A percentile compares a stretch with the other conserved stretches of the same genome.
phyloP scores from a whole-genome alignment of 2,888 invertebrate genomes.

The Rhagonycha fulva region DNA sequence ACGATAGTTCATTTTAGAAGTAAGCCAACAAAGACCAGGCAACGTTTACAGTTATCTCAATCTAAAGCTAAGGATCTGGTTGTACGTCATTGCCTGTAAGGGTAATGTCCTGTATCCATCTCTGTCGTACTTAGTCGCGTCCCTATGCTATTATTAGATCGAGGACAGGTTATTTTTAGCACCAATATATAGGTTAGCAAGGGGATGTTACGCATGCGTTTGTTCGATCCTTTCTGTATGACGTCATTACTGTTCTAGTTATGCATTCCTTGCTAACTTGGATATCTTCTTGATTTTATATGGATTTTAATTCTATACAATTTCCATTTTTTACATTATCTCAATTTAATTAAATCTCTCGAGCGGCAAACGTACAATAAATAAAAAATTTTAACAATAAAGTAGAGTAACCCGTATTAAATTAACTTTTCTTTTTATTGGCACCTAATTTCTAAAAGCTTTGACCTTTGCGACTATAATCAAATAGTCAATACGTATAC shows the following conservation, averaged over 20 bases:
- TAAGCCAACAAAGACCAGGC: constrained; percentile 17
- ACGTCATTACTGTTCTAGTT: constrained; percentile 63
- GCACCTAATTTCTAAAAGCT: background rate
- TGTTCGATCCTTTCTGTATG: constrained; percentile 43
- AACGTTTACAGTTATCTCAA: constrained; percentile 23
- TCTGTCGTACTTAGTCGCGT: constrained; percentile 45
- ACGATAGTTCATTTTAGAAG: constrained; percentile 1
- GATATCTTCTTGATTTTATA: constrained; percentile 45
- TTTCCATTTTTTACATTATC: background rate
- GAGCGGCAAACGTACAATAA: background rate
- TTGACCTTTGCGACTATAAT: background rate
- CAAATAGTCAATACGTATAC: background rate
- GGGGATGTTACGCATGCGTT: constrained; percentile 47
- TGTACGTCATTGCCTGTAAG: constrained; percentile 34
- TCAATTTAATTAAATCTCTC: background rate
- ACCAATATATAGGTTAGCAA: constrained; percentile 51
- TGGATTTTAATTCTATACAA: background rate
- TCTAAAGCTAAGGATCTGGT: constrained; percentile 27
- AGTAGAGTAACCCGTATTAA: background rate
- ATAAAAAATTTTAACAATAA: background rate
- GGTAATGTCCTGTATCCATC: constrained; percentile 44
- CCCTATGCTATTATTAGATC: constrained; percentile 56
- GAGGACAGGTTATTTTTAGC: constrained; percentile 57
- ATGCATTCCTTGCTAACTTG: constrained; percentile 44
- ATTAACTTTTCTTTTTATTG: background rate